Evolutionary conservation across 2,113 vertebrate genomes (phyloP).

Genomic region (Sylvia atricapilla): DNA sequence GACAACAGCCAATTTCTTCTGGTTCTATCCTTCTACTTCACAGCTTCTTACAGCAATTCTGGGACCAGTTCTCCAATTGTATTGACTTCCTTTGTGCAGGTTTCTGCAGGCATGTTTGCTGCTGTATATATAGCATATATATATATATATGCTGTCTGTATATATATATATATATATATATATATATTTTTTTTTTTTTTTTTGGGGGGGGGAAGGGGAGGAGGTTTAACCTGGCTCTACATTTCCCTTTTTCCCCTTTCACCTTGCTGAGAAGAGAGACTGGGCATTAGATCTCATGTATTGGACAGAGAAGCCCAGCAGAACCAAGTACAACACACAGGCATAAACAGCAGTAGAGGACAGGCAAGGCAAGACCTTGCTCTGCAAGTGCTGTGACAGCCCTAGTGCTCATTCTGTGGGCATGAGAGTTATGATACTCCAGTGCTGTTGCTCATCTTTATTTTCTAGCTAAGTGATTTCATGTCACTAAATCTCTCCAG

Average conservation of each 20-base stretch:
- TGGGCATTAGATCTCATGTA: too few relatives aligned
- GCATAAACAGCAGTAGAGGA: background rate
- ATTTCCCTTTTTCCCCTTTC: background rate
- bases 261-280: background rate
- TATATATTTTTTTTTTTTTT: too few relatives aligned
- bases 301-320: background rate
- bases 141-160: background rate
- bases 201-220: background rate
- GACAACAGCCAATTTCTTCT: background rate
- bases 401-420: background rate
- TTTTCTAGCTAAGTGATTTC: constrained; percentile 21
- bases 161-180: background rate
- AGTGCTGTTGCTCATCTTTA: background rate
- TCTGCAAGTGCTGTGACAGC: background rate
- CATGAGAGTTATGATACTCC: background rate
- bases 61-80: background rate
- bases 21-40: background rate
- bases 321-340: rapidly evolving
- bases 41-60: background rate
- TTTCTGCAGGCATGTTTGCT: background rate
- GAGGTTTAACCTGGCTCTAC: background rate
- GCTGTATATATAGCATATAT: background rate
- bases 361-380: background rate
- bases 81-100: background rate
- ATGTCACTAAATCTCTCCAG: constrained; percentile 36